Percentiles rank a stretch among this genome's conserved stretches.
Conservation (phyloP, 2,888 invertebrate species). For the Heliconius ethilla region DNA sequence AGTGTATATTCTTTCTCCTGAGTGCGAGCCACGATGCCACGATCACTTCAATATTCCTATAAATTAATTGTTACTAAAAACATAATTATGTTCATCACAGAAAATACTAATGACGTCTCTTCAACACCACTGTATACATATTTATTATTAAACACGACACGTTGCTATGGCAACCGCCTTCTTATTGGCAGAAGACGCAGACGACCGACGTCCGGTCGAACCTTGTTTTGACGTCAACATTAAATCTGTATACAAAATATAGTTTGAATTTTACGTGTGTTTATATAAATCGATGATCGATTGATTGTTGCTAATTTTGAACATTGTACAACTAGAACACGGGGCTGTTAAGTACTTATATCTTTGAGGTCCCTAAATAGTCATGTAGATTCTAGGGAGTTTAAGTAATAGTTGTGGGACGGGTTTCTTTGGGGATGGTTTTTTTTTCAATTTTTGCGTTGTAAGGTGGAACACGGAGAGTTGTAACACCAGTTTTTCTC, state of each 20-base stretch:
- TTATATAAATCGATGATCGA: not conserved
- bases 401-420: too few relatives aligned
- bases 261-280: not conserved
- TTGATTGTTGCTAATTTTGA: slow-evolving; percentile 10
- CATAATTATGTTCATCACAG: not conserved
- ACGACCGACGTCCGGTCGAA: slow-evolving; percentile 4
- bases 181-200: not conserved
- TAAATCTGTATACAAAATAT: slow-evolving; percentile 9
- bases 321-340: not conserved
- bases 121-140: slow-evolving; percentile 41
- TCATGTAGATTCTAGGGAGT: too few relatives aligned
- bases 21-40: too few relatives aligned
- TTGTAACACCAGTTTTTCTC: too few relatives aligned
- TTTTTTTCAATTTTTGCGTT: too few relatives aligned
- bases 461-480: too few relatives aligned
- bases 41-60: not conserved
- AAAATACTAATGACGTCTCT: slow-evolving; percentile 32
- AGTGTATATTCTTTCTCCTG: too few relatives aligned
- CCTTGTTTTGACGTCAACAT: slow-evolving; percentile 21
- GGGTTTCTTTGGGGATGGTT: too few relatives aligned
- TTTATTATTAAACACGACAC: slow-evolving; percentile 35
- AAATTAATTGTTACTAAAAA: not conserved
- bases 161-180: slow-evolving; percentile 40
- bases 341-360: not conserved
- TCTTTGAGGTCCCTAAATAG: too few relatives aligned